phyloP scores from a whole-genome alignment of 2,113 vertebrate species.

The Elaphurus davidianus region DNA sequence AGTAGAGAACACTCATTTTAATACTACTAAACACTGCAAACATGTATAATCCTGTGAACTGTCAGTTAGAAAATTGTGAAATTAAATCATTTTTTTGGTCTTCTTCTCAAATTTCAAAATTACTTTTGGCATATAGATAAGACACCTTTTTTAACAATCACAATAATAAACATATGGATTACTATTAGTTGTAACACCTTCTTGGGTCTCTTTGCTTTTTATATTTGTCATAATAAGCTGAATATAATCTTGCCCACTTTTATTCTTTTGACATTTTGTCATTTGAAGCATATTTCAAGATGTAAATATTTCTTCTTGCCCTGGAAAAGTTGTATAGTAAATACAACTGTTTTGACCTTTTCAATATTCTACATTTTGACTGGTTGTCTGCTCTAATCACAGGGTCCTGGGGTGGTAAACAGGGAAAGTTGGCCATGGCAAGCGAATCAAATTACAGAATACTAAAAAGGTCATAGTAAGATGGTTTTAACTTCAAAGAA shows the following conservation, averaged over 20 bases:
- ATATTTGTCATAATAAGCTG: background rate
- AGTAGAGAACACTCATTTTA: conserved; percentile 62
- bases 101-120: background rate
- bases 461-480: conserved; percentile 82
- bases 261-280: conserved; percentile 47
- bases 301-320: conserved; percentile 58
- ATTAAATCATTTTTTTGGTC: background rate
- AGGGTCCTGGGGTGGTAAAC: conserved; percentile 76
- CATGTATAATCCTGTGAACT: conserved; percentile 41
- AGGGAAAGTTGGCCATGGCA: conserved; percentile 69
- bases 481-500: conserved; percentile 74
- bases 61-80: conserved; percentile 51
- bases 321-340: conserved; percentile 67
- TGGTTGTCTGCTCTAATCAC: conserved; percentile 78
- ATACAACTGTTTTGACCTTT: conserved; percentile 80
- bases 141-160: background rate
- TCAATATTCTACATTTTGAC: conserved; percentile 80
- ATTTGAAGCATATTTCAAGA: conserved; percentile 62
- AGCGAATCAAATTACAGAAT: conserved; percentile 82
- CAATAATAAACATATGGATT: background rate
- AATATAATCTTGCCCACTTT: background rate
- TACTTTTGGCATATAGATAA: background rate
- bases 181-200: background rate
- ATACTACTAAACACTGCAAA: conserved; percentile 57
- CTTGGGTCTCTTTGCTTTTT: background rate